Evolutionary conservation across 2,888 invertebrate species (phyloP).

Genomic region (Hypolimnas misippus): DNA sequence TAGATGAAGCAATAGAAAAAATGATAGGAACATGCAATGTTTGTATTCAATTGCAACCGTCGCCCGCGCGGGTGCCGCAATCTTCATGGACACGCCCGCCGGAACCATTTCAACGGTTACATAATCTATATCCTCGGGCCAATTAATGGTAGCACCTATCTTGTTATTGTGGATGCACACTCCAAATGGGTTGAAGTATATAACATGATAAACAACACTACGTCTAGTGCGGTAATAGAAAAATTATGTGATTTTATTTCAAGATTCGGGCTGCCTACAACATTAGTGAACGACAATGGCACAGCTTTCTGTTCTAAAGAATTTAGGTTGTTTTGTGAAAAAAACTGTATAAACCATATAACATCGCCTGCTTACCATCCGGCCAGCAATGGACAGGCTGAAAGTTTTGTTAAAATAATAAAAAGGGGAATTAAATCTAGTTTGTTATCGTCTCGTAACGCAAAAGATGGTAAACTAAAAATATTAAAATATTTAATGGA

Average conservation of each 20-base stretch:
- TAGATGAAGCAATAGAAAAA: conserved; percentile 36
- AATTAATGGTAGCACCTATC: conserved; percentile 26
- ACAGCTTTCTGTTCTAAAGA: conserved; percentile 42
- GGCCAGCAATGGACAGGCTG: conserved; percentile 46
- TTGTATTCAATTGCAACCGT: conserved; percentile 31
- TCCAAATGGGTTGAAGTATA: conserved; percentile 43
- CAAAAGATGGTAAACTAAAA: conserved; percentile 22
- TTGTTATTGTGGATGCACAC: conserved; percentile 37
- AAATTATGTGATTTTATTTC: conserved; percentile 46
- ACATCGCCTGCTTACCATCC: conserved; percentile 45
- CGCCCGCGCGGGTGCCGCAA: conserved; percentile 37
- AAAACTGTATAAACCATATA: conserved; percentile 44
- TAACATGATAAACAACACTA: conserved; percentile 20
- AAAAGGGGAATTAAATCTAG: conserved; percentile 42
- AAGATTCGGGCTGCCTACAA: conserved; percentile 41
- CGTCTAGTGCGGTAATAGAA: conserved; percentile 37
- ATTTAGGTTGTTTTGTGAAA: conserved; percentile 41
- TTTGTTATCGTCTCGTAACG: conserved; percentile 20
- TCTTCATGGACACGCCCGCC: conserved; percentile 36
- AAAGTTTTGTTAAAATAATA: conserved; percentile 45
- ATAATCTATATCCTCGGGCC: conserved; percentile 44
- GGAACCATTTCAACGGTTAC: conserved; percentile 36
- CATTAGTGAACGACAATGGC: conserved; percentile 46
- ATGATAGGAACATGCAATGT: conserved; percentile 29
- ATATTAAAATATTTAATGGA: conserved; percentile 44